Base-by-base conservation (phyloP, 53 echinoderm and acorn worm species). In the Arbacia lixula region DNA sequence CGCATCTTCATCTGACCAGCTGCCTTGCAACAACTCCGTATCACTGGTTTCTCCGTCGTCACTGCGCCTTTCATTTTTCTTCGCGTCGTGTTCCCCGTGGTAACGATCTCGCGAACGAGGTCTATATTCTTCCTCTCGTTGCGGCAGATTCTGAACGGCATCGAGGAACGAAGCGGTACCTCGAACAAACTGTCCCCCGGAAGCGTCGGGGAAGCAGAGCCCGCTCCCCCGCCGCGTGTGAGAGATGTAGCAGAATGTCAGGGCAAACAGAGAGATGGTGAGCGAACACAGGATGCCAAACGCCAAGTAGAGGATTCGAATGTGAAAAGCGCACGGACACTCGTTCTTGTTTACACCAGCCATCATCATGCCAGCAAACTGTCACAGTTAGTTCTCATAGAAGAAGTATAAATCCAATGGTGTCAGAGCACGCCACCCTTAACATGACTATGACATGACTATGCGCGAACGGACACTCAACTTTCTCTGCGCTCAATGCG, bases 121-220 rank as follows among this genome's bases (percentile, higher is more conserved):
- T 40, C 26, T 22, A 8, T 12, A 6, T 66, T 2, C 5, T 4
- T 37, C 36, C 66, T 12, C 12, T 66, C 39, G 66, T 39, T 66
- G 4, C 19, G 66, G 22, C 36, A 36, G 19, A 66, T 21, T 21
- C n/a, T n/a, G n/a, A n/a, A n/a, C n/a, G n/a, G n/a, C n/a, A n/a
- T n/a, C n/a, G n/a, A n/a, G n/a, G n/a, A n/a, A n/a, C n/a, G 66
- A 37, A 1, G 66, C 66, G 66, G 66, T 66, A 37, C 66, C 66
- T 38, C 38, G 66, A 36, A 66, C 10, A 16, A 12, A 69, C 3
- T 40, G 27, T 11, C 29, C 26, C 42, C 40, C 69, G 1, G 69
- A 43, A 69, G 69, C 25, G 4, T 69, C 14, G 69, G 69, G 43
- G 69, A 69, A 43, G 43, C 69, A 69, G 69, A 69, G n/a, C 42